Base-by-base conservation (phyloP, 2,888 invertebrate species). In the Sturmia bella region DNA sequence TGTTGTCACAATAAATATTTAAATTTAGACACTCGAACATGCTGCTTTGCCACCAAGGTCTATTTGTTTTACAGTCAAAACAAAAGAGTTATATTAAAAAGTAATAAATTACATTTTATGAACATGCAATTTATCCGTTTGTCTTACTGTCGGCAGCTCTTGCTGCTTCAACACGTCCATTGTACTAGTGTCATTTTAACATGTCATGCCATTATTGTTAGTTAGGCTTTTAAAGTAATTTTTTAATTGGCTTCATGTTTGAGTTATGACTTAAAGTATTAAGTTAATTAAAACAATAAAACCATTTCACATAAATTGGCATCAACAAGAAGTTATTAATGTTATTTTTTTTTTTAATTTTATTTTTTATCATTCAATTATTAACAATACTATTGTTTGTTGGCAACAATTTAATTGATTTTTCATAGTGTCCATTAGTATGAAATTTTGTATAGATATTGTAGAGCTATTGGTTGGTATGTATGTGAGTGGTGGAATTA, bases 151-250 rank as follows among this genome's bases (percentile, higher is more conserved):
- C 50, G 2, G 61, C 52, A 17, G n/a, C 43, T 63, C 32, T 6
- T 27, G 41, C 24, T 15, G 3, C 17, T 61, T 15, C n/a, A 15
- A 43, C 17, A n/a, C 6, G 11, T 12, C 1, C 41, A 19, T 24
- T 43, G 15, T 27, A 13, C 17, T 3, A 50, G 50, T 64, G 63
- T 56, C 63, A 56, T 17, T 56, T 76, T 50, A 76, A 69, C 39
- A 77, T 77, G 76, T 77, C 72, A 56, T 63, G 61, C 7, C 54
- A 72, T 76, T 72, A n/a, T n/a, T n/a, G n/a, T n/a, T n/a, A n/a
- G 43, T 73, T 52, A 32, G 61, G 73, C 56, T 63, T 69, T 59
- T 45, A 32, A 73, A 77, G 39, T 48, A 72, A 56, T 72, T 66
- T 76, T 69, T 72, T 76, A 68, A 80, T 76, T 76, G 70, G 7